phyloP scores from a whole-genome alignment of 2,113 vertebrate species.

The Hypanus sabinus region DNA sequence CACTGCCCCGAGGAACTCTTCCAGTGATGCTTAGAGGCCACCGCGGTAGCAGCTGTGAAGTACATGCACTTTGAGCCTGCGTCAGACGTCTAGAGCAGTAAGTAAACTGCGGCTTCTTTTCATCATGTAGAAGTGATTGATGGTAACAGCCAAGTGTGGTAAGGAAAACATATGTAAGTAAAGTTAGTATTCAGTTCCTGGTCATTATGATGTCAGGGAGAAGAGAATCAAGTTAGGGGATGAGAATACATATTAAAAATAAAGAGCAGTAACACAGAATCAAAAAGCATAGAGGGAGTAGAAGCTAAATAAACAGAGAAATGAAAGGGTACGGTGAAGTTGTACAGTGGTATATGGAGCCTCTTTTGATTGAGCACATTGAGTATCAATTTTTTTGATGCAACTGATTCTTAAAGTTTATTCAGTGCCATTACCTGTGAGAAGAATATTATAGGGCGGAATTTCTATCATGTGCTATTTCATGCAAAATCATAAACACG shows the following conservation, averaged over 20 bases:
- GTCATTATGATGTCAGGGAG: neutral
- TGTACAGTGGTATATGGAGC: neutral
- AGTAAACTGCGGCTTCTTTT: neutral
- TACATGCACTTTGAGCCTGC: neutral
- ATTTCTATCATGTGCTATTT: neutral
- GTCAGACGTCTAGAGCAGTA: neutral
- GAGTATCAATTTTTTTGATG: neutral
- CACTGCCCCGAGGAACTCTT: neutral
- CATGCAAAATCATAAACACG: neutral
- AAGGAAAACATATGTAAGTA: neutral
- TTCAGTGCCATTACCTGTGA: neutral
- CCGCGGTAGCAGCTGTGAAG: neutral
- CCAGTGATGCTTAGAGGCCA: neutral
- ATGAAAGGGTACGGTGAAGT: neutral
- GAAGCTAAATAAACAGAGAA: neutral
- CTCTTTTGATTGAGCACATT: neutral
- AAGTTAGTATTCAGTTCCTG: neutral
- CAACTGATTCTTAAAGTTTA: neutral
- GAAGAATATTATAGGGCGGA: neutral
- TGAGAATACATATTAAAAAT: neutral
- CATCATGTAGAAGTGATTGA: neutral
- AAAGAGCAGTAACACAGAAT: neutral
- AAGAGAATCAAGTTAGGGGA: neutral
- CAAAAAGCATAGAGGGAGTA: neutral
- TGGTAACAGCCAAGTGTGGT: neutral